Evolutionary conservation across 2,113 vertebrate genomes (phyloP), one percentile per base, ranked within the genome.

Genomic region (Bufo bufo): DNA sequence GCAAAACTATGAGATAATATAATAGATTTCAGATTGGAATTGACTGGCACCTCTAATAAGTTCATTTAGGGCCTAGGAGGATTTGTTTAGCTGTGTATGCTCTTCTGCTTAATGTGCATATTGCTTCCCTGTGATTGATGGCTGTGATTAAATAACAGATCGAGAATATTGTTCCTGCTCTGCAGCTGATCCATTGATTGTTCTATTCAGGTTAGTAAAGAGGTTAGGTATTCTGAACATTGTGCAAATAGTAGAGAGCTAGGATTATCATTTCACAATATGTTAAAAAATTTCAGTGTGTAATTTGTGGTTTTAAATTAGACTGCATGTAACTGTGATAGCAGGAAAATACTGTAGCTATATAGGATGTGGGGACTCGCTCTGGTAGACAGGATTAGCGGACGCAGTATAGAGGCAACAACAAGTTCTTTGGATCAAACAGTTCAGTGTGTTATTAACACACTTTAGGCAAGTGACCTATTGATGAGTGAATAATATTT

Each of bases 171-270:
- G 71, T 45, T 47, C 45, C 43, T 16, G 71, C 43, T 71, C 43
- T 74, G 13, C 71, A 74, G 71, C 71, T 74, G 71, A 74, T 74
- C 71, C 71, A 74, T 74, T 74, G 45, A 74, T 74, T 74, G 33
- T 43, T 72, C 33, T 6, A 72, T 72, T 72, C 69, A 45, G 69
- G 69, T 72, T 74, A 47, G 69, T 45, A 45, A 45, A 72, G 69
- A 74, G 17, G 71, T 47, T 74, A 47, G 16, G 16, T 6, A 47
- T 47, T 47, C 43, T 6, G 71, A 74, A 19, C 14, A 47, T 9
- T 45, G 71, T 74, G 71, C 23, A 45, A 2, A 71, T 45, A 33
- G 13, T 43, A 45, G 4, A 8, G 71, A 19, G 71, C 45, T 14
- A 8, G 69, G 14, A 74, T 74, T 47, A 10, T 47, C 3, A 47